Conservation (phyloP, 35 echinoderm and acorn worm genomes). For the Patiria miniata region DNA sequence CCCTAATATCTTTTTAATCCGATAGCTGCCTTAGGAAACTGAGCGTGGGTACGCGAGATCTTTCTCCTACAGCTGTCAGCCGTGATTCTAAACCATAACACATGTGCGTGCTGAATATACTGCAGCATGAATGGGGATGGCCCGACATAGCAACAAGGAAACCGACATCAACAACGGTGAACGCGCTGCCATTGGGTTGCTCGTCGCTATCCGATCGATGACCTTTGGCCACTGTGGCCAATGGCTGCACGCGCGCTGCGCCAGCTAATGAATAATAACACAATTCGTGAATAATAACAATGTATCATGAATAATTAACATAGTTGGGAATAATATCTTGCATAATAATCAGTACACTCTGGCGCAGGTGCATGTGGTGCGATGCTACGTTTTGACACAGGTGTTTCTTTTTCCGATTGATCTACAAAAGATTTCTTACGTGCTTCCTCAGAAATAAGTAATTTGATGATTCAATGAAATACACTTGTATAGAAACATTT, state of each 20-base stretch:
- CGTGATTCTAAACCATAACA: constrained; percentile 26
- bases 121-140: constrained; percentile 17
- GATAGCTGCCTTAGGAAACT: neutral
- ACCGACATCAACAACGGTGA: constrained; percentile 53
- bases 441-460: too few relatives aligned
- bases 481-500: too few relatives aligned
- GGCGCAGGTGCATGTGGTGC: too few relatives aligned
- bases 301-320: neutral
- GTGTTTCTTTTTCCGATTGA: too few relatives aligned
- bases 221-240: neutral
- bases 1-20: too few relatives aligned
- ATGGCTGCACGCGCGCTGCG: neutral
- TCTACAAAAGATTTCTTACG: too few relatives aligned
- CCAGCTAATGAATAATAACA: constrained; percentile 13
- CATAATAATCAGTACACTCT: too few relatives aligned
- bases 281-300: neutral
- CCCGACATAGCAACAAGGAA: constrained; percentile 55
- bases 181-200: constrained; percentile 42
- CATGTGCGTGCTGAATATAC: neutral
- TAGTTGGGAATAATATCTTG: too few relatives aligned
- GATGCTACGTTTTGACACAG: too few relatives aligned
- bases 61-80: constrained; percentile 16
- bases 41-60: neutral
- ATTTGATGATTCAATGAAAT: too few relatives aligned
- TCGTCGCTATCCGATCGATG: constrained; percentile 47